A percentile compares a stretch with the other conserved stretches of the same genome.
Evolutionary conservation across 2,113 vertebrate genomes (phyloP).

Genomic region (Mystacornis crossleyi): DNA sequence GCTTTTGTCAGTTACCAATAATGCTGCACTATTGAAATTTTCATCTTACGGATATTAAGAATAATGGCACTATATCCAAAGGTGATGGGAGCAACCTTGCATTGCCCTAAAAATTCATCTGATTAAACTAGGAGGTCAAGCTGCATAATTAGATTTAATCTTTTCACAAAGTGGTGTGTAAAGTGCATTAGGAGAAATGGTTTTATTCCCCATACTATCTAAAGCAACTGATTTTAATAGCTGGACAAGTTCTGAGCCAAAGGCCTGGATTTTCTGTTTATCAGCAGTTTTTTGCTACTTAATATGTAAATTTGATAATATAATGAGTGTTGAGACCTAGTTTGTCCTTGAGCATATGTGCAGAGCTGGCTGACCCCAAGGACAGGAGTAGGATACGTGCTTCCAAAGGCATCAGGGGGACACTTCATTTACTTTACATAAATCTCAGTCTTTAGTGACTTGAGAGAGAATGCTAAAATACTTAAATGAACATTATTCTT

Average conservation of each 20-base stretch:
- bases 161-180: background rate
- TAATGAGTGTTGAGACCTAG: background rate
- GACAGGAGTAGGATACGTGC: background rate
- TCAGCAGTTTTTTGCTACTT: background rate
- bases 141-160: background rate
- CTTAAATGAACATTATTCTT: constrained; percentile 14
- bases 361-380: background rate
- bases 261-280: background rate
- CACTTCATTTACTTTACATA: background rate
- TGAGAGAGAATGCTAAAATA: background rate
- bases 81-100: background rate
- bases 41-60: background rate
- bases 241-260: background rate
- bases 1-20: background rate
- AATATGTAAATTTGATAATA: background rate
- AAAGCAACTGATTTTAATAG: background rate
- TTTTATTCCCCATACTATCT: background rate
- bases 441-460: background rate
- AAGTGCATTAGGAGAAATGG: background rate
- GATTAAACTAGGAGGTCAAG: background rate
- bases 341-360: background rate
- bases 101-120: background rate
- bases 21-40: background rate
- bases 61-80: background rate
- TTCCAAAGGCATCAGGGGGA: background rate